Evolutionary conservation across 2,888 invertebrate genomes (phyloP), one percentile per base, ranked within the genome.

Genomic region (Tupiocoris notatus): DNA sequence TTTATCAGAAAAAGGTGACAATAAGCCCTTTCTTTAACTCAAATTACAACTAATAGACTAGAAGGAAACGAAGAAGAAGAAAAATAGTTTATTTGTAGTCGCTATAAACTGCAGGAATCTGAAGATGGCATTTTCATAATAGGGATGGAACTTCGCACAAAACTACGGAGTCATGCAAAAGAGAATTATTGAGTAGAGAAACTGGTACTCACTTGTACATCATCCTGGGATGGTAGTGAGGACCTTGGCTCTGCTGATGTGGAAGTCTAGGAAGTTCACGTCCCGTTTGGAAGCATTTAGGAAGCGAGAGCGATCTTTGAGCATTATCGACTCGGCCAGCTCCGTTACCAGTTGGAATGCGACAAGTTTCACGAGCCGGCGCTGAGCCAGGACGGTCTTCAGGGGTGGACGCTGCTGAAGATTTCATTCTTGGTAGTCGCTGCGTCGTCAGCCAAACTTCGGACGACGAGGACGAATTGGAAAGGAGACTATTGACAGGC

Each of bases 291-390:
- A 87, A 87, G 21, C 86, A 86, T 82, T 86, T 87, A 56, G 87
- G 87, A 79, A 87, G 82, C 21, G 86, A 86, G 83, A 86, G 85
- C n/a, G 86, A 86, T 78, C 86, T 82, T 81, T 86, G 86, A 79
- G 86, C 84, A 66, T 85, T 83, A 63, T 85, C 84, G 70, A 84
- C 80, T 12, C 81, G 79, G 20, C 80, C 79, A 22, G 81, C 80
- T 67, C 84, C 80, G 12, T 81, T 79, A 18, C 80, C 79, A 22
- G 81, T 80, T 12, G 78, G 80, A 0, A 66, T 67, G 2, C 70
- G 59, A 17, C 71, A 81, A 67, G 16, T 81, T 78, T 25, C 82
- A 79, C 75, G 74, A 20, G 85, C 85, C 0, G 87, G 87, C 3
- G 87, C 87, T 81, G 87, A 87, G 77, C 87, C 87, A 9, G 87